phyloP scores from a whole-genome alignment of 2,797 vertebrate genomes.

The Poeciliopsis presidionis region DNA sequence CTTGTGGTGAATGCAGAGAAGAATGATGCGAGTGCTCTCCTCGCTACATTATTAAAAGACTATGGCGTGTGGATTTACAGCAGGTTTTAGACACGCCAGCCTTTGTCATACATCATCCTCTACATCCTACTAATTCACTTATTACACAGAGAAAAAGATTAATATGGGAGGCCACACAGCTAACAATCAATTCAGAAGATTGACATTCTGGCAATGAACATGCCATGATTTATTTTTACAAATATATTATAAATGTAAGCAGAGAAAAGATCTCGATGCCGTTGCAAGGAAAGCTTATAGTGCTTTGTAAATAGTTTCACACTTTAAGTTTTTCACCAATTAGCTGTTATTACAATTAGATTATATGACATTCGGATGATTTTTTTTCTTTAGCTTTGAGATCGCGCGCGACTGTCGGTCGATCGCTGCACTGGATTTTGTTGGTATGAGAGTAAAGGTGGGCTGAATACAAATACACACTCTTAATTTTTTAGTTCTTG shows the following conservation, averaged over 20 bases:
- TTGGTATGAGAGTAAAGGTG: background rate
- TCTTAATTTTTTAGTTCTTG: background rate
- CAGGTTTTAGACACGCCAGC: constrained; percentile 66
- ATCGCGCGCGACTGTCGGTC: background rate
- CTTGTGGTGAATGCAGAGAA: constrained; percentile 51
- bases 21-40: constrained; percentile 60
- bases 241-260: constrained; percentile 2
- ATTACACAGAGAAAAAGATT: constrained; percentile 68
- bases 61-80: constrained; percentile 74
- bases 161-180: constrained; percentile 48
- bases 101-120: constrained; percentile 69
- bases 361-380: background rate
- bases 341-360: background rate
- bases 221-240: constrained; percentile 22
- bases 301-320: background rate
- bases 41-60: constrained; percentile 68
- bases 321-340: background rate
- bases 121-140: constrained; percentile 76
- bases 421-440: background rate
- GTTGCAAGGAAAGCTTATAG: background rate
- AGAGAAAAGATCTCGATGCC: background rate
- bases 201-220: constrained; percentile 18
- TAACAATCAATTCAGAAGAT: constrained; percentile 56
- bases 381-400: background rate
- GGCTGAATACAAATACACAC: background rate